phyloP scores from a whole-genome alignment of 2,113 vertebrate species.

The Myrmecophaga tridactyla region DNA sequence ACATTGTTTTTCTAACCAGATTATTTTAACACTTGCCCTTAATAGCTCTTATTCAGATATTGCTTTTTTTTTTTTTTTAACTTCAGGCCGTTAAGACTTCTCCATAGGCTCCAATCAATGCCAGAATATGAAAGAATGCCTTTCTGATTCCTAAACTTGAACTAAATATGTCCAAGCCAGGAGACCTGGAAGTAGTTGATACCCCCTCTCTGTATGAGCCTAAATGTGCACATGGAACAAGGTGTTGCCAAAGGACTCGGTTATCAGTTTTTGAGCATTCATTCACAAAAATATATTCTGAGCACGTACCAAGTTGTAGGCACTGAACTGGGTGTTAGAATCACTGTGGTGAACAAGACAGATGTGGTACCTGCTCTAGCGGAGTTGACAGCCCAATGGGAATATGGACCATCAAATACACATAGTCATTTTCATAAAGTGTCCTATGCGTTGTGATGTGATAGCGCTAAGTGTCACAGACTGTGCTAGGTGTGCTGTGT shows the following conservation, averaged over 20 bases:
- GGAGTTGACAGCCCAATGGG: not conserved
- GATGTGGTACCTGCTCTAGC: too few relatives aligned
- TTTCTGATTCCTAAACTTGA: slow-evolving; percentile 10
- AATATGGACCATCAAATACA: not conserved
- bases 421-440: not conserved
- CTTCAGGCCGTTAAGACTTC: not conserved
- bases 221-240: not conserved
- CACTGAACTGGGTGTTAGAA: not conserved
- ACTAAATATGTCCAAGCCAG: not conserved
- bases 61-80: slow-evolving; percentile 21
- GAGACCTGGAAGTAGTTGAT: not conserved
- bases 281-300: not conserved
- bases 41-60: not conserved
- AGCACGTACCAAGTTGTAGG: not conserved
- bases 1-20: slow-evolving; percentile 52
- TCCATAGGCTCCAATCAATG: not conserved
- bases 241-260: not conserved
- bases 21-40: slow-evolving; percentile 56
- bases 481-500: not conserved
- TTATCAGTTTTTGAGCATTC: not conserved
- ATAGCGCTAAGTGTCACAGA: not conserved
- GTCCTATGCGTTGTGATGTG: not conserved
- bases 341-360: not conserved
- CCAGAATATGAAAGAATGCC: not conserved
- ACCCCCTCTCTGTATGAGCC: not conserved